Base-by-base conservation (phyloP, 1,140 invertebrate genomes). In the Lerema accius region DNA sequence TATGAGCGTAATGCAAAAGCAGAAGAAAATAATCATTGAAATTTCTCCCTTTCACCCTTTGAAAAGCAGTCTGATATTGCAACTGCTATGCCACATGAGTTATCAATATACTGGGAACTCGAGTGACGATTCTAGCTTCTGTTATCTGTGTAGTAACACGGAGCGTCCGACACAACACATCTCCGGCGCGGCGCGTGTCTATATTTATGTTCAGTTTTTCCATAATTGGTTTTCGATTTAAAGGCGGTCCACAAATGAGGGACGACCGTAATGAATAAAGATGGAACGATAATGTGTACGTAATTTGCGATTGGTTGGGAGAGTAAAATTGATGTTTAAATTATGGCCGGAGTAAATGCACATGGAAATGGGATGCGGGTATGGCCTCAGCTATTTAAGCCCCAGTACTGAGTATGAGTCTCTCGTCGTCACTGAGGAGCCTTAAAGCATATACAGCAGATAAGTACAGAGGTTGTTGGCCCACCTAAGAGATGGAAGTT, bases 151-250 rank as follows among this genome's bases (percentile, higher is more conserved):
- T 45, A 46, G 35, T 35, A 23, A 50, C 63, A 69, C 67, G 35
- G 11, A 37, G 35, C 35, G 28, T 32, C 62, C 63, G 49, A 53
- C 26, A 66, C 66, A 63, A 62, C 67, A 62, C 62, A 67, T 71
- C 49, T 65, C 69, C 50, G 61, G 48, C 58, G 65, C 67, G 46
- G 74, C 72, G 66, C 69, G 53, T 73, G 60, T 61, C 46, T 80
- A 76, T 78, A 76, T 72, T 75, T 82, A 76, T 79, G 76, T 82
- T 66, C 65, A 82, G 70, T 80, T 86, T 86, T 83, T 83, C 80
- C 78, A 75, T 86, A 86, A 84, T 86, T 84, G 83, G 77, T 86
- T 86, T 83, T 84, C 83, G 83, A 86, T 86, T 84, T 84, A 82
- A 84, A 82, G 73, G 76, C 74, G 71, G 48, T 62, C 63, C 65